Percentiles rank a stretch among this genome's conserved stretches.
Conservation (phyloP, 53 echinoderm and acorn worm genomes). For the Astropecten irregularis region DNA sequence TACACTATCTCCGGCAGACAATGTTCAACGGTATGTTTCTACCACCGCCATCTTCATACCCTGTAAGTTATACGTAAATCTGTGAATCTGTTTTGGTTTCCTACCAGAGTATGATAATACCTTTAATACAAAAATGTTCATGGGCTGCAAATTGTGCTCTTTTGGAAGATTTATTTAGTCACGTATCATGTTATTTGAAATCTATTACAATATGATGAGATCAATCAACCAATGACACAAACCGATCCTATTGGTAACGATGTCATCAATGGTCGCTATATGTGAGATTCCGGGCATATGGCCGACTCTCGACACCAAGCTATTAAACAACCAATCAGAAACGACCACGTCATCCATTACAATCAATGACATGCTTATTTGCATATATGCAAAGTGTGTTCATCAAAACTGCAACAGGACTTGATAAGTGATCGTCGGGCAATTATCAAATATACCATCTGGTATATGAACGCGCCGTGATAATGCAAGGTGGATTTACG, state of each 20-base stretch:
- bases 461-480: background rate
- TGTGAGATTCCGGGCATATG: background rate
- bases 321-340: background rate
- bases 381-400: background rate
- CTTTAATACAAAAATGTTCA: background rate
- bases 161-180: background rate
- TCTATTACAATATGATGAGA: no score
- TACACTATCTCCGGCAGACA: no score
- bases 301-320: background rate
- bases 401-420: background rate
- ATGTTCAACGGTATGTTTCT: no score
- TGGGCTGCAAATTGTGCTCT: background rate
- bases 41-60: background rate
- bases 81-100: no score
- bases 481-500: background rate
- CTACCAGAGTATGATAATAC: no score
- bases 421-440: background rate
- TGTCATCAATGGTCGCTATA: background rate
- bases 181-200: no score
- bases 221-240: background rate
- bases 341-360: background rate
- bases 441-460: background rate
- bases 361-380: background rate
- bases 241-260: background rate
- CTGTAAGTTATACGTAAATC: no score